These are phyloP conservation scores for Dendroctonus ponderosae DNA, from an alignment of 1,140 invertebrate genomes.

Conservation along the genomic window DNA sequence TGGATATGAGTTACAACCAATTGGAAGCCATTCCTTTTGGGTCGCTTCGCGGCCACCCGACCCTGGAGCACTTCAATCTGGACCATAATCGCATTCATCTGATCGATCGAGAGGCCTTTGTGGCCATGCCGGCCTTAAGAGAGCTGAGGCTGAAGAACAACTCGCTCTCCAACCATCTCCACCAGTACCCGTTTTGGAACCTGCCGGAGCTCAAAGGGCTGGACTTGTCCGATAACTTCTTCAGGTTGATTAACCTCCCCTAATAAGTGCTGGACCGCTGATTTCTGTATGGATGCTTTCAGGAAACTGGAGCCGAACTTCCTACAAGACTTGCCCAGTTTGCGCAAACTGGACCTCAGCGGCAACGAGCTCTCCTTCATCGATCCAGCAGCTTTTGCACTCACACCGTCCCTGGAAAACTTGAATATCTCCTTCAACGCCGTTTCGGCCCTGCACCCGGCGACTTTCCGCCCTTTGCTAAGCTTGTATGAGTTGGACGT, in stretches of 20 bases:
- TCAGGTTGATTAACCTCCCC: constrained; percentile 9
- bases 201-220: constrained; percentile 76
- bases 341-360: constrained; percentile 76
- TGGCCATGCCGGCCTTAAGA: constrained; percentile 75
- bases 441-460: constrained; percentile 64
- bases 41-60: constrained; percentile 71
- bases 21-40: constrained; percentile 73
- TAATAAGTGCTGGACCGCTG: neutral
- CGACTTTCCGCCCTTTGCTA: constrained; percentile 69
- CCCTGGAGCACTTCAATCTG: constrained; percentile 74
- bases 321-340: constrained; percentile 70
- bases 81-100: constrained; percentile 73
- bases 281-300: constrained; percentile 44
- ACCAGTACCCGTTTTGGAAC: constrained; percentile 72
- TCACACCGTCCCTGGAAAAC: constrained; percentile 70
- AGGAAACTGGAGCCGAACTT: constrained; percentile 67
- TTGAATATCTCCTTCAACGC: constrained; percentile 76
- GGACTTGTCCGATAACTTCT: constrained; percentile 76
- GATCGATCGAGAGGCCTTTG: constrained; percentile 73
- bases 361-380: constrained; percentile 70
- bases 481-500: constrained; percentile 77
- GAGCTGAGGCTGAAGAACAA: constrained; percentile 79
- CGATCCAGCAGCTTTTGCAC: constrained; percentile 70
- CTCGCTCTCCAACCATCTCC: constrained; percentile 59
- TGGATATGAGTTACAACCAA: constrained; percentile 75